Base-by-base conservation (phyloP, 2,797 vertebrate genomes). In the Sorex maritimensis region DNA sequence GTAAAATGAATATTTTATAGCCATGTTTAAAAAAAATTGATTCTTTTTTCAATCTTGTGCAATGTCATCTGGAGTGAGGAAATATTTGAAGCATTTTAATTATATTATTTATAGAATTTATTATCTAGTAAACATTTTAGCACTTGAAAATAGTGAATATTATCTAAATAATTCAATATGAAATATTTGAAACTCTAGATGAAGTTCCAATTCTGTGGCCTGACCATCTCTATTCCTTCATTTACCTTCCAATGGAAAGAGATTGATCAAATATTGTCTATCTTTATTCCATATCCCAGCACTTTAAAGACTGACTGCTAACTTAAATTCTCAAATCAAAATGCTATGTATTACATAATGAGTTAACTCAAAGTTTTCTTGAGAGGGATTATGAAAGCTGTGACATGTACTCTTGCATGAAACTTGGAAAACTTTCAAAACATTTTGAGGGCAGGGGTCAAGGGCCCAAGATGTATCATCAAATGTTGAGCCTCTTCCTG, bases 241-340 rank as follows among this genome's bases (percentile, higher is more conserved):
- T 84, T 81, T 85, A 75, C 71, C 87, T 91, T 82, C 44, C 44
- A 83, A 52, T 61, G 71, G 83, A 92, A 86, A 82, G 55, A 71
- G 24, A 61, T 26, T n/a, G 2, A 8, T n/a, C 28, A 87, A 81
- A 49, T 44, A 14, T 61, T 69, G 12, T 63, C 44, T 90, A 41
- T 72, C 83, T 58, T 61, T 81, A 38, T 17, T 91, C 84, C 49
- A 68, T 3, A 61, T 17, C 46, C 38, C 34, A 80, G 34, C 84
- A 63, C 9, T 94, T 95, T 52, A 85, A 79, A 87, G 23, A 91
- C 34, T 63, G 26, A 88, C 6, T 21, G 67, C 30, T 81, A 84
- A 93, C 81, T 69, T 38, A 26, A 26, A 23, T 67, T 79, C 61
- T 86, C 44, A 38, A 68, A 84, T 28, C 15, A 88, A 89, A 81